phyloP scores from a whole-genome alignment of 1,140 invertebrate species.

The Drosophila yakuba region DNA sequence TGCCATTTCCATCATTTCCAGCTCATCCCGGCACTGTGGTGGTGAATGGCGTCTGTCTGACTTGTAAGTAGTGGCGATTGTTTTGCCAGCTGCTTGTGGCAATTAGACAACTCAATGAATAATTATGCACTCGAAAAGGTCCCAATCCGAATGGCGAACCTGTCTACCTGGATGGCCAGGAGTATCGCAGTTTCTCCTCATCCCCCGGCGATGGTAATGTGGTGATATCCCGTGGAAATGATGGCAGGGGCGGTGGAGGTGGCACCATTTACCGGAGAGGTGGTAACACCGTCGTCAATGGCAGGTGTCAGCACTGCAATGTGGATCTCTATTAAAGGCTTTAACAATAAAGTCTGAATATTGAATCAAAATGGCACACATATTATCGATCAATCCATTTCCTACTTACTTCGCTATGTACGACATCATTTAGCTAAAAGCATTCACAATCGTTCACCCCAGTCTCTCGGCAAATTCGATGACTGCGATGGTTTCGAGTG shows the following conservation, averaged over 20 bases:
- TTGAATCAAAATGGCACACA: conserved; percentile 3
- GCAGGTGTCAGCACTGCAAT: conserved; percentile 56
- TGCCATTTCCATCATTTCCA: conserved; percentile 38
- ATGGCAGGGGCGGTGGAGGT: conserved; percentile 6
- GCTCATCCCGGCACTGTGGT: conserved; percentile 61
- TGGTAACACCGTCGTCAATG: conserved; percentile 62
- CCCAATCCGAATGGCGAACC: conserved; percentile 56
- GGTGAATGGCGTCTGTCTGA: conserved; percentile 63
- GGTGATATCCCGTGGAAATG: conserved; percentile 33
- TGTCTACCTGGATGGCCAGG: conserved; percentile 56
- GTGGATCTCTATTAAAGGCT: conserved; percentile 45
- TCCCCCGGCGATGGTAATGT: conserved; percentile 43
- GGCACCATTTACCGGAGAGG: conserved; percentile 33
- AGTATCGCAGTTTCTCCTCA: conserved; percentile 64
- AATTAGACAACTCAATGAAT: not conserved
- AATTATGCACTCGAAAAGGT: conserved; percentile 22
- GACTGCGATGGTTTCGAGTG: conserved; percentile 27
- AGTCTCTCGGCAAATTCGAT: conserved; percentile 3
- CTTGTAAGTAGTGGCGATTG: conserved; percentile 56
- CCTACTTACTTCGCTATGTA: conserved; percentile 1
- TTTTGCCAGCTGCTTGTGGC: not conserved
- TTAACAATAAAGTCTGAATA: conserved; percentile 23
- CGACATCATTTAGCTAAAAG: conserved; percentile 44
- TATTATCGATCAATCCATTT: conserved; percentile 10
- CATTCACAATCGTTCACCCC: conserved; percentile 30